A percentile compares a stretch with the other conserved stretches of the same genome.
These are phyloP conservation scores for Candidula unifasciata DNA, from an alignment of 2,888 invertebrate genomes.

Conservation along the genomic window DNA sequence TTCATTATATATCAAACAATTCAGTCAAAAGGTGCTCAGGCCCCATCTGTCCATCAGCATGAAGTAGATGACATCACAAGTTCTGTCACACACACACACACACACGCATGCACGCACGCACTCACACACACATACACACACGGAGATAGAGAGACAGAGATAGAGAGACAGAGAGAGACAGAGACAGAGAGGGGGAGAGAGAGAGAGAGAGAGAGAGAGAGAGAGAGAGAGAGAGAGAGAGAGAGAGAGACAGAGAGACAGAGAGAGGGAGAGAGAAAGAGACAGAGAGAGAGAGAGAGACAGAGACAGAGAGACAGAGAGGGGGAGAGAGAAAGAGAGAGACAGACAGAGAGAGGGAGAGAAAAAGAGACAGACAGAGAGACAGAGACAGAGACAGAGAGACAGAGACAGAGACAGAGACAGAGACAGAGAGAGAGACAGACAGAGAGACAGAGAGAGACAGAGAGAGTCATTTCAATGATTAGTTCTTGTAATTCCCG, in stretches of 20 bases:
- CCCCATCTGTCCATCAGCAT: too few species aligned
- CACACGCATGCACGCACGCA: too few species aligned
- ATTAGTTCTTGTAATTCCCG: too few species aligned
- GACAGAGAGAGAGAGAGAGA: background rate
- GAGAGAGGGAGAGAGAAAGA: conserved; percentile 1
- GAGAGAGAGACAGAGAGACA: background rate
- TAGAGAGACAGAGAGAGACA: too few species aligned
- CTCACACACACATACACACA: too few species aligned
- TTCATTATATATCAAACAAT: too few species aligned
- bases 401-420: background rate
- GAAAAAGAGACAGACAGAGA: background rate
- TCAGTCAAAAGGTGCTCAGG: too few species aligned
- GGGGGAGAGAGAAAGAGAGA: background rate
- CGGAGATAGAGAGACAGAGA: too few species aligned
- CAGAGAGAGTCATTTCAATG: too few species aligned
- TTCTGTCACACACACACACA: too few species aligned
- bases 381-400: too few species aligned
- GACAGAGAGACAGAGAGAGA: background rate
- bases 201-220: conserved; percentile 3
- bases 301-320: background rate
- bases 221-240: conserved; percentile 8
- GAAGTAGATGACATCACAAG: too few species aligned
- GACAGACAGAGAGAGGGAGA: background rate
- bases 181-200: background rate
- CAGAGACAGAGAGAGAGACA: background rate